A percentile compares a stretch with the other conserved stretches of the same genome.
phyloP scores from a whole-genome alignment of 2,113 vertebrate species.

The Salvelinus namaycush region DNA sequence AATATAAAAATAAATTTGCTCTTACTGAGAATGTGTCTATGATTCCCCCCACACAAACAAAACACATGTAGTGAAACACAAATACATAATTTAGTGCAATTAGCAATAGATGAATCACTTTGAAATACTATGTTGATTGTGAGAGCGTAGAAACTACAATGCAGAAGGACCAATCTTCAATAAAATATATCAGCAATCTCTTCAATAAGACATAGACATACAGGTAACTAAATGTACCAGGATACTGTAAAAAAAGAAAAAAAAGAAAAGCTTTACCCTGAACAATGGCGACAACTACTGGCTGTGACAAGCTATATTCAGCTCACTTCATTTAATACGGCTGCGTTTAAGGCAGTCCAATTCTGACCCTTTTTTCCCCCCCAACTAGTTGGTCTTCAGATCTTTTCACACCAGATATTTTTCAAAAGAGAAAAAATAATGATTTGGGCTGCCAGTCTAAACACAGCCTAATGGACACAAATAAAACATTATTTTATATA shows the following conservation, averaged over 20 bases:
- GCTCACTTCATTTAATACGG: not conserved
- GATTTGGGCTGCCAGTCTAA: no score
- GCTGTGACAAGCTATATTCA: constrained; percentile 19
- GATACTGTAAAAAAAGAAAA: not conserved
- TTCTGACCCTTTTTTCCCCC: no score
- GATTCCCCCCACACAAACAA: constrained; percentile 38
- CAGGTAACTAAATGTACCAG: not conserved
- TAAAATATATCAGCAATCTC: no score
- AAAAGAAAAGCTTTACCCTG: not conserved
- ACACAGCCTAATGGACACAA: not conserved
- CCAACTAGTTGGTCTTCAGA: no score
- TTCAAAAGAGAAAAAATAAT: no score
- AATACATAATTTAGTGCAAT: constrained; percentile 55
- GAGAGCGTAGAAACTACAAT: constrained; percentile 9
- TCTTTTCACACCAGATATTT: no score
- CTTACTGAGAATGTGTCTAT: constrained; percentile 26
- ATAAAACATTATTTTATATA: not conserved
- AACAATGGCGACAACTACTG: constrained; percentile 48
- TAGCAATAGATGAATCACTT: constrained; percentile 13
- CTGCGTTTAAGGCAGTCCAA: no score
- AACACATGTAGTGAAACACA: constrained; percentile 41
- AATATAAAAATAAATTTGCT: not conserved
- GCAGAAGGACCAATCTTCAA: no score
- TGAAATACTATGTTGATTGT: constrained; percentile 9
- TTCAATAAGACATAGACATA: not conserved